These are phyloP conservation scores for Sarcophaga peregrina DNA, from an alignment of 1,140 invertebrate genomes.

Conservation along the genomic window DNA sequence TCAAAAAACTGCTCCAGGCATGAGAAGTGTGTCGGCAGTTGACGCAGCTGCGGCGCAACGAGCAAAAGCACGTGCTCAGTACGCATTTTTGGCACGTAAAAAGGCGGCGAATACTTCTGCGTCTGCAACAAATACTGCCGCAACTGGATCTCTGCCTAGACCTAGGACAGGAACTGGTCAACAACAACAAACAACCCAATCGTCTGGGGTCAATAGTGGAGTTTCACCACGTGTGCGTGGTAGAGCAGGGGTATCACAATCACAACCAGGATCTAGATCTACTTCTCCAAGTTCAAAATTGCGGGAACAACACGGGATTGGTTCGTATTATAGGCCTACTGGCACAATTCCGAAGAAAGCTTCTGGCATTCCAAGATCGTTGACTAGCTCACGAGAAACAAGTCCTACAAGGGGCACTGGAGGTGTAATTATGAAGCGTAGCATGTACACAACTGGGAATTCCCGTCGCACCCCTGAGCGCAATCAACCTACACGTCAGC, in stretches of 20 bases:
- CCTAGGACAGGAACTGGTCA: slow-evolving; percentile 64
- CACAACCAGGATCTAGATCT: slow-evolving; percentile 84
- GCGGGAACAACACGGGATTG: slow-evolving; percentile 69
- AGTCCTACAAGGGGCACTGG: slow-evolving; percentile 68
- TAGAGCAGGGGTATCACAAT: slow-evolving; percentile 83
- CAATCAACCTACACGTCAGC: slow-evolving; percentile 71
- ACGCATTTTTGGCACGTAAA: slow-evolving; percentile 79
- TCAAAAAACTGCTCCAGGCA: slow-evolving; percentile 66
- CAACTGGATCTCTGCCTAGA: slow-evolving; percentile 77
- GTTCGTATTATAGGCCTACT: slow-evolving; percentile 55
- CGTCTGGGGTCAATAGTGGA: slow-evolving; percentile 67
- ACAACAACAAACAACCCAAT: slow-evolving; percentile 47
- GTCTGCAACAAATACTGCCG: slow-evolving; percentile 65
- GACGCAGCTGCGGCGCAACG: slow-evolving; percentile 89
- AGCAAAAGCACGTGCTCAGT: slow-evolving; percentile 83
- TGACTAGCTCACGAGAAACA: slow-evolving; percentile 76
- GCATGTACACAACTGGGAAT: slow-evolving; percentile 57
- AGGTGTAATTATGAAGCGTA: slow-evolving; percentile 57
- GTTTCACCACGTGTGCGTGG: slow-evolving; percentile 70
- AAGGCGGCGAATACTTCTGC: slow-evolving; percentile 69
- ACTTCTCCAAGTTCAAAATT: slow-evolving; percentile 87
- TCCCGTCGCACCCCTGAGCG: slow-evolving; percentile 68
- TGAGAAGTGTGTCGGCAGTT: slow-evolving; percentile 91
- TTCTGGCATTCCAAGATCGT: slow-evolving; percentile 80
- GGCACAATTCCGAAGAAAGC: slow-evolving; percentile 68